Conservation (phyloP, 2,888 invertebrate genomes). For the Dasysyrphus albostriatus region DNA sequence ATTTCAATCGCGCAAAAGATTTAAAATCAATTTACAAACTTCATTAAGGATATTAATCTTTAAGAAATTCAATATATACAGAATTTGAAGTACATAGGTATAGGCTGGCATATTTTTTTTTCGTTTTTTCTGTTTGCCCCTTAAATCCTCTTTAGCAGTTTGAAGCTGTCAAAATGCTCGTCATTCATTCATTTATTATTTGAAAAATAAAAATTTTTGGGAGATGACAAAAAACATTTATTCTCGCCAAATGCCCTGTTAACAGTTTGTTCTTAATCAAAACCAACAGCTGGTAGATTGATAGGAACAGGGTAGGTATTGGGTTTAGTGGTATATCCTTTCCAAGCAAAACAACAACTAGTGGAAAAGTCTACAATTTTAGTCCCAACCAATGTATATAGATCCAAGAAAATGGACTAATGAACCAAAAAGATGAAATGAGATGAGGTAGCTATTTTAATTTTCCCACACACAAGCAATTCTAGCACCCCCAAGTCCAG, state of each 20-base stretch:
- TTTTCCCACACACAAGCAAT: conserved; percentile 43
- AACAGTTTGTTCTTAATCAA: conserved; percentile 68
- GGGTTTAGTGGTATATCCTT: conserved; percentile 12
- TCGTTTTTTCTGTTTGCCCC: neutral
- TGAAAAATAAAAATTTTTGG: conserved; percentile 22
- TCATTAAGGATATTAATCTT: conserved; percentile 46
- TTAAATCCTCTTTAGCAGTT: conserved; percentile 10
- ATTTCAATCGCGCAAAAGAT: conserved; percentile 24
- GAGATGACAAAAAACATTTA: conserved; percentile 67
- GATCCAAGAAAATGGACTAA: conserved; percentile 6
- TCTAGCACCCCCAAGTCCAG: neutral
- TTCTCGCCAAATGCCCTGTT: conserved; percentile 61
- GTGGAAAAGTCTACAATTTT: conserved; percentile 14
- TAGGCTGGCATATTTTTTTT: neutral
- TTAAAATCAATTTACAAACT: conserved; percentile 46
- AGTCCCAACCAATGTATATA: conserved; percentile 1
- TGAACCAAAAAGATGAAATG: conserved; percentile 26
- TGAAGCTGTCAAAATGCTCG: conserved; percentile 46
- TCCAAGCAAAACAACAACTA: neutral
- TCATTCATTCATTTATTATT: conserved; percentile 61
- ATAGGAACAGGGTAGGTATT: neutral
- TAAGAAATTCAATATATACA: conserved; percentile 29
- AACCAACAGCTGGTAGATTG: conserved; percentile 56
- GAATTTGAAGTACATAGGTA: neutral
- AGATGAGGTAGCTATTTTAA: conserved; percentile 58